These are phyloP conservation scores for Cynodonichthys magdalenae DNA, from an alignment of 2,797 vertebrate genomes.

Conservation along the genomic window DNA sequence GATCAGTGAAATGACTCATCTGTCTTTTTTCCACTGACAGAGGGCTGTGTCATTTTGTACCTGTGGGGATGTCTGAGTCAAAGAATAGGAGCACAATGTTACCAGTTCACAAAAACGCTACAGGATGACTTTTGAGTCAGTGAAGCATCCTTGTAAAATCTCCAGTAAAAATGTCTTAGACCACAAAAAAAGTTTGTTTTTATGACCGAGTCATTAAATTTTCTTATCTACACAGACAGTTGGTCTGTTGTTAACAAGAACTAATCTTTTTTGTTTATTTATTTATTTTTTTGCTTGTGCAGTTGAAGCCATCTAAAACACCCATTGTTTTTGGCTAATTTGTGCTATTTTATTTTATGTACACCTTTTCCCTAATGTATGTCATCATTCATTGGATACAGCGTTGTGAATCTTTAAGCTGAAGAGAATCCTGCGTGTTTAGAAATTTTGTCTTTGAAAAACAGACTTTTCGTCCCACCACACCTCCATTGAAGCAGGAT, in stretches of 20 bases:
- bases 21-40: slow-evolving; percentile 25
- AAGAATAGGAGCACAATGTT: slow-evolving; percentile 21
- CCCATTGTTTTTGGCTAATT: not conserved
- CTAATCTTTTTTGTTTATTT: too few relatives aligned
- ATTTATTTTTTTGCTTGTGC: slow-evolving; percentile 5
- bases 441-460: too few relatives aligned
- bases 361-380: not conserved
- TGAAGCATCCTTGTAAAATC: slow-evolving; percentile 13
- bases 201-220: slow-evolving; percentile 9
- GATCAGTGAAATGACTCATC: slow-evolving; percentile 13
- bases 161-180: not conserved
- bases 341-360: not conserved
- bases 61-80: slow-evolving; percentile 23
- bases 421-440: slow-evolving; percentile 7
- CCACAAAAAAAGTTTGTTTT: slow-evolving; percentile 11
- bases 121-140: slow-evolving; percentile 8
- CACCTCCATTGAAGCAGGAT: too few relatives aligned
- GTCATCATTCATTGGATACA: slow-evolving; percentile 2
- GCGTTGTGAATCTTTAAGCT: not conserved
- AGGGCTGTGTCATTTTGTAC: slow-evolving; percentile 17
- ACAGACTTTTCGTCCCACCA: too few relatives aligned
- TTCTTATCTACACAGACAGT: slow-evolving; percentile 25
- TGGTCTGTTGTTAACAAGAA: not conserved
- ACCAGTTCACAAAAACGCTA: slow-evolving; percentile 6
- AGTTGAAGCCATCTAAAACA: slow-evolving; percentile 6